Percentiles rank a stretch among this genome's conserved stretches.
Conservation (phyloP, 92 coral and sea anemone genomes). For the Phenganax stokvisi region DNA sequence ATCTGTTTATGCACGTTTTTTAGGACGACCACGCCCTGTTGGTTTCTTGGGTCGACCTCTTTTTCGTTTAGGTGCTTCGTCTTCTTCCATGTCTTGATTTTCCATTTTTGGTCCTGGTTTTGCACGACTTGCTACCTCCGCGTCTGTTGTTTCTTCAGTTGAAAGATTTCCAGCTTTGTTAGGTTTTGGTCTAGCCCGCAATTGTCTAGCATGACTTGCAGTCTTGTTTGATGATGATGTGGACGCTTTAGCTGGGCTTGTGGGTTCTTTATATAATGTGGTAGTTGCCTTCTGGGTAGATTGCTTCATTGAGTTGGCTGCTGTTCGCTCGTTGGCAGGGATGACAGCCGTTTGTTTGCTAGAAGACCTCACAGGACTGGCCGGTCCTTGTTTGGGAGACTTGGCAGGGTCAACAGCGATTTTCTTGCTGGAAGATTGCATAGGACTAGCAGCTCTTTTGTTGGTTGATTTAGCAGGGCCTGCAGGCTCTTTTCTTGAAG, state of each 20-base stretch:
- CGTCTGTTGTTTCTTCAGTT: too few species aligned
- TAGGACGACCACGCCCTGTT: background rate
- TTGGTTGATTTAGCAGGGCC: conserved; percentile 12
- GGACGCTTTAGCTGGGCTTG: too few species aligned
- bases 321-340: too few species aligned
- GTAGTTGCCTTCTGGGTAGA: too few species aligned
- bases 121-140: background rate
- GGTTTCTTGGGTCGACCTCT: conserved; percentile 8
- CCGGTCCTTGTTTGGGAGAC: background rate
- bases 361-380: background rate
- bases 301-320: too few species aligned
- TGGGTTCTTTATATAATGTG: too few species aligned
- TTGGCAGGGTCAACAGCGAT: background rate
- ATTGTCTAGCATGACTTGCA: too few species aligned
- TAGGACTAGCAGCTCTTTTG: conserved; percentile 12
- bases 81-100: background rate
- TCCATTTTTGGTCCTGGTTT: background rate
- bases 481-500: conserved; percentile 27
- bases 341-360: background rate
- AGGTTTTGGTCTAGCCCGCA: too few species aligned
- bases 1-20: conserved; percentile 42
- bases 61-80: conserved; percentile 18
- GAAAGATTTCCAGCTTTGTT: too few species aligned
- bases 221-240: too few species aligned
- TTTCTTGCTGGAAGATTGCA: background rate